Evolutionary conservation across 2,888 invertebrate genomes (phyloP), one percentile per base, ranked within the genome.

Genomic region (Alcis repandata): DNA sequence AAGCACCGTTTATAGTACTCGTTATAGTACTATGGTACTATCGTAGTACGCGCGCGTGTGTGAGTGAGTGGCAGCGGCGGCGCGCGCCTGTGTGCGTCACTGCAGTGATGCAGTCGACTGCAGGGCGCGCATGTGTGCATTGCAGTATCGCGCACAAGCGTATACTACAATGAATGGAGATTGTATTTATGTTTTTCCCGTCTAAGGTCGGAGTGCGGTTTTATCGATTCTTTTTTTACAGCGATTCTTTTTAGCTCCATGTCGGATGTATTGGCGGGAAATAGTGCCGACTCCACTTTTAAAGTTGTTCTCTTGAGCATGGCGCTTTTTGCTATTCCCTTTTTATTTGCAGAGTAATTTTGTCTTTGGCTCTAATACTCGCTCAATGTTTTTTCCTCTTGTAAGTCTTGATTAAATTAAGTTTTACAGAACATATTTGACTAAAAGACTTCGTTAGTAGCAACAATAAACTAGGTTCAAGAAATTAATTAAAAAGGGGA

Each of bases 1-100:
- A 85, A 88, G 84, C 86, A 79, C 87, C 88, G 85, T 85, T 91
- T 91, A 90, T 91, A 91, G 91, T 92, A 91, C 88, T 86, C 85
- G 73, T 78, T 79, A 85, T 80, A 87, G 90, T 92, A 91, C 87
- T 87, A 88, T 85, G 86, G 89, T 90, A 90, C 87, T 87, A 88
- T 85, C 87, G 89, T 90, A 90, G 91, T 91, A 88, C 69, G 69
- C 68, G 72, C 19, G 66, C 19, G 65, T 73, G 79, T 79, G 81
- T 84, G 86, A 81, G 85, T 77, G 81, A 81, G 85, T 77, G 81
- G 82, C 79, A 78, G 49, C 19, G 73, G 76, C 67, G 74, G 69
- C 66, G 72, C 59, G 59, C 17, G 78, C 61, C 70, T 72, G 73
- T 72, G 74, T 68, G 70, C 73, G 73, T 79, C 73, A 79, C 74